Evolutionary conservation across 1,140 invertebrate genomes (phyloP), one percentile per base, ranked within the genome.

Genomic region (Diploscapter pachys): DNA sequence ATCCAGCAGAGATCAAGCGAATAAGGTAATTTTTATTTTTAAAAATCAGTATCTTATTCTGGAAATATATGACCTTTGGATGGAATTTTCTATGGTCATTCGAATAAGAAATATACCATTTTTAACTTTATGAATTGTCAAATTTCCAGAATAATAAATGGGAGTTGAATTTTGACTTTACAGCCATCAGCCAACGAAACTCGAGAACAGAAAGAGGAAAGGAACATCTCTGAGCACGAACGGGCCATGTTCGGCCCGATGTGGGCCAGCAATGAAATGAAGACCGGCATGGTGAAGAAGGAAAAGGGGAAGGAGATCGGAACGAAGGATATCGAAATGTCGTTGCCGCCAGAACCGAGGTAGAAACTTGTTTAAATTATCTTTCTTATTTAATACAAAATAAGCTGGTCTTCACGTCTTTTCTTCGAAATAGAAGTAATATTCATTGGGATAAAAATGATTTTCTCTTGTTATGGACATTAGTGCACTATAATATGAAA

Each of bases 231-330:
- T 6, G 9, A 68, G 11, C 66, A 68, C 51, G 66, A 68, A 9
- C 53, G 56, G 51, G 66, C 66, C 5, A 68, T 68, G 13, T 68
- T 68, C 66, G 66, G 66, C 5, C 66, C 66, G 49, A 55, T 55
- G 5, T 68, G 66, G 66, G 31, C 31, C 31, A 31, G 31, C 31
- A 31, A 31, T 31, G 31, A 31, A 31, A 31, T 31, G 31, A 31
- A 31, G 31, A 31, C 31, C 31, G 31, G 31, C 31, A 31, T 31
- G 31, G 31, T 31, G 31, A 31, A 31, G 31, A 31, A 31, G 31
- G 31, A 31, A 31, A 68, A 55, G 66, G 51, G 56, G 13, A 68
- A 68, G 50, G 6, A 68, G 66, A 51, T 68, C 6, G 31, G 57
- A 11, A 51, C 53, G 66, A 68, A 53, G 51, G 48, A 54, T 8